phyloP scores from a whole-genome alignment of 2,888 invertebrate genomes.

The Pheosia tremula region DNA sequence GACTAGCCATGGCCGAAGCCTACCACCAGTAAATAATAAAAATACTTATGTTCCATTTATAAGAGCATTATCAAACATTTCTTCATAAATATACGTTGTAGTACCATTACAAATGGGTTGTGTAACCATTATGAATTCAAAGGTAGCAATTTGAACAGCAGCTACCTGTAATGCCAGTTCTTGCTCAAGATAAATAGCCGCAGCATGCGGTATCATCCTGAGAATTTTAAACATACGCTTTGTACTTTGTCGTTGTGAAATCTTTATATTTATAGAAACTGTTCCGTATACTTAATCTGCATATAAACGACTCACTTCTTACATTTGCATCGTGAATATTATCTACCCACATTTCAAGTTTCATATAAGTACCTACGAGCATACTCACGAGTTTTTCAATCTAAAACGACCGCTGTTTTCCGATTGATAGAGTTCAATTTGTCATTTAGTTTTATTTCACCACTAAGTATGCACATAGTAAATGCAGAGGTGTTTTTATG shows the following conservation, averaged over 20 bases:
- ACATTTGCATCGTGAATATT: slow-evolving; percentile 20
- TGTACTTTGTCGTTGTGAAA: slow-evolving; percentile 12
- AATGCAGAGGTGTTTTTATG: slow-evolving; percentile 29
- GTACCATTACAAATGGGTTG: too few relatives aligned
- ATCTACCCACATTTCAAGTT: slow-evolving; percentile 12
- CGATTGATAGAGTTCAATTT: not conserved
- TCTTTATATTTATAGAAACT: slow-evolving; percentile 10
- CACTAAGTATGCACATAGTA: slow-evolving; percentile 14
- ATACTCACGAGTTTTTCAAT: slow-evolving; percentile 5
- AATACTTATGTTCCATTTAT: too few relatives aligned
- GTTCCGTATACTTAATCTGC: slow-evolving; percentile 29
- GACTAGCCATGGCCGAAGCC: too few relatives aligned
- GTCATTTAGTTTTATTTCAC: not conserved
- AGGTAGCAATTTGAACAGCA: not conserved
- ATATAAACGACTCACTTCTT: slow-evolving; percentile 29
- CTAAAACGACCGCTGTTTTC: not conserved
- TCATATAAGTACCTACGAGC: slow-evolving; percentile 18
- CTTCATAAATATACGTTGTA: too few relatives aligned
- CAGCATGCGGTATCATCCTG: slow-evolving; percentile 12
- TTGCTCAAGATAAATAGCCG: slow-evolving; percentile 4
- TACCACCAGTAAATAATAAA: too few relatives aligned
- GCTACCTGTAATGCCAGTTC: slow-evolving; percentile 8
- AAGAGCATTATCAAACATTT: too few relatives aligned
- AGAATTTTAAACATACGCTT: slow-evolving; percentile 7
- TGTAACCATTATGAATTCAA: too few relatives aligned